Evolutionary conservation across 2,888 invertebrate genomes (phyloP).

Genomic region (Cheilosia grossa): DNA sequence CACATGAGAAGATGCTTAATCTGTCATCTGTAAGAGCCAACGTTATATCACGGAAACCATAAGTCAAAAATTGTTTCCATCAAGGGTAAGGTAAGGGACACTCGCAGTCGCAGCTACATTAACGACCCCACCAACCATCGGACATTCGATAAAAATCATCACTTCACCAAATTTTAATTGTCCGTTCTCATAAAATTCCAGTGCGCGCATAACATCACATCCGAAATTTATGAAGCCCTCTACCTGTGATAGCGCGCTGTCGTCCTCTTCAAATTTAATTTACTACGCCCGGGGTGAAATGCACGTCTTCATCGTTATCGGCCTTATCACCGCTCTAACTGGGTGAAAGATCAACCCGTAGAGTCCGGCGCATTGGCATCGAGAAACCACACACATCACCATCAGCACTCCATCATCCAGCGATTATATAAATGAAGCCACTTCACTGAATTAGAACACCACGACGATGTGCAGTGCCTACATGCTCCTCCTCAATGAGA

Average conservation of each 20-base stretch:
- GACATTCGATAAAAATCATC: constrained; percentile 63
- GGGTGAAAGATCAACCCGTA: constrained; percentile 70
- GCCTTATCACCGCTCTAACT: constrained; percentile 70
- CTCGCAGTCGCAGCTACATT: background rate
- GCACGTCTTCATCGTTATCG: constrained; percentile 72
- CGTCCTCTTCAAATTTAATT: constrained; percentile 50
- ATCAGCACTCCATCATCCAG: constrained; percentile 68
- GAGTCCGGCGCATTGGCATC: constrained; percentile 12
- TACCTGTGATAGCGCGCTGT: constrained; percentile 50
- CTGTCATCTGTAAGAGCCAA: background rate
- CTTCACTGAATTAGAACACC: constrained; percentile 73
- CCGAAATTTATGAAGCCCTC: constrained; percentile 66
- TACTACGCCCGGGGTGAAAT: constrained; percentile 67
- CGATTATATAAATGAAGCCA: constrained; percentile 72
- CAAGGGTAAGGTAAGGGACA: background rate
- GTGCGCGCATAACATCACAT: constrained; percentile 71
- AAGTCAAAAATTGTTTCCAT: constrained; percentile 62
- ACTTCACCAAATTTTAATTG: constrained; percentile 72
- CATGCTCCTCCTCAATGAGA: constrained; percentile 52
- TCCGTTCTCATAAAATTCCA: constrained; percentile 70
- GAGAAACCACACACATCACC: constrained; percentile 68
- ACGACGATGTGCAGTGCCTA: constrained; percentile 30
- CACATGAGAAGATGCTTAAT: constrained; percentile 23
- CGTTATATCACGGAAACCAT: constrained; percentile 50
- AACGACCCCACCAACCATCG: constrained; percentile 37